A percentile compares a stretch with the other conserved stretches of the same genome.
Conservation (phyloP, 2,797 vertebrate genomes). For the Potorous gilbertii region DNA sequence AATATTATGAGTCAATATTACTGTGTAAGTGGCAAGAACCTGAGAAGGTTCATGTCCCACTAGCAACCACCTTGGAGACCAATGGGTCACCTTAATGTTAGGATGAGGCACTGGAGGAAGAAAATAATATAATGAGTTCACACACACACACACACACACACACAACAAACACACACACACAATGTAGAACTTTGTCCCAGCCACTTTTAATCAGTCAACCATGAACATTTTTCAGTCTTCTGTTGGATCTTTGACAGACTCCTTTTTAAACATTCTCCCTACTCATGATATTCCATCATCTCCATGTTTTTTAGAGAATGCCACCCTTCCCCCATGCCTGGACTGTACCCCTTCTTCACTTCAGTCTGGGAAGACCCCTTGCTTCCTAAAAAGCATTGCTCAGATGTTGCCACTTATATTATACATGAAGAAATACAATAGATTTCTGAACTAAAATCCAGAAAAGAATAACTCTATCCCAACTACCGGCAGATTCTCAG, state of each 20-base stretch:
- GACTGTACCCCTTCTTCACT: not conserved
- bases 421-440: too few relatives aligned
- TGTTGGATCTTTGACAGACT: constrained; percentile 31
- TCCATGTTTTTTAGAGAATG: not conserved
- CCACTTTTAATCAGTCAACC: constrained; percentile 20
- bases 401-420: not conserved
- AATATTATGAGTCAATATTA: not conserved
- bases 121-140: not conserved
- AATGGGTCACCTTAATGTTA: not conserved
- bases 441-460: not conserved
- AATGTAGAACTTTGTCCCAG: constrained; percentile 22
- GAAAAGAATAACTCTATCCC: not conserved
- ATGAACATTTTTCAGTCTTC: constrained; percentile 33
- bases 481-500: not conserved
- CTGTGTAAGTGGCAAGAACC: too few relatives aligned
- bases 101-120: not conserved
- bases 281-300: not conserved
- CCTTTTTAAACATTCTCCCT: constrained; percentile 4
- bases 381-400: not conserved
- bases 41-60: not conserved
- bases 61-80: not conserved
- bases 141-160: not conserved
- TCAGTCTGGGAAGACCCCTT: not conserved
- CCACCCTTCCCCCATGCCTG: not conserved
- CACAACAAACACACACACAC: too few relatives aligned